A percentile compares a stretch with the other conserved stretches of the same genome.
Evolutionary conservation across 2,113 vertebrate genomes (phyloP).

Genomic region (Pelmatolapia mariae): DNA sequence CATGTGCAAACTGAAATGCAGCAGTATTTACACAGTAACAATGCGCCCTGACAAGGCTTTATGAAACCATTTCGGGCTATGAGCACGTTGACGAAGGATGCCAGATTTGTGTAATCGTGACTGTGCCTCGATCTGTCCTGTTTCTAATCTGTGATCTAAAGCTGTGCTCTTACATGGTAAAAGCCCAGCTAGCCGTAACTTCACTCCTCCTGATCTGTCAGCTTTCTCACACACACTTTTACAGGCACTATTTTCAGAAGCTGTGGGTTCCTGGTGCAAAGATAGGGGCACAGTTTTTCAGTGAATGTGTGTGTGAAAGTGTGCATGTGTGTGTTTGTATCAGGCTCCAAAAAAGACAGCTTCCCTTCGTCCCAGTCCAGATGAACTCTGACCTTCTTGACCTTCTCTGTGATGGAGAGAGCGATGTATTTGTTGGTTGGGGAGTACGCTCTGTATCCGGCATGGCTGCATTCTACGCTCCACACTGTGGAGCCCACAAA

Average conservation of each 20-base stretch:
- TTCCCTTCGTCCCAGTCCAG: background rate
- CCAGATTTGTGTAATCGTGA: background rate
- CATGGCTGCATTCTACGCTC: background rate
- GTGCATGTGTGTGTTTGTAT: background rate
- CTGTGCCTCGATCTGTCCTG: background rate
- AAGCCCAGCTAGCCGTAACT: fast-evolving
- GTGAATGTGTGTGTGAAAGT: background rate
- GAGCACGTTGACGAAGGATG: background rate
- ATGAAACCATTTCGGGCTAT: background rate
- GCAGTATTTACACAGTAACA: background rate
- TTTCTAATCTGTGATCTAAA: background rate
- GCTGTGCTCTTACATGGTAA: background rate
- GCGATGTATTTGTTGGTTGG: background rate
- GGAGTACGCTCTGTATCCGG: background rate
- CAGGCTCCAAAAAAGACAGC: background rate
- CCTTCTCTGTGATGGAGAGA: background rate
- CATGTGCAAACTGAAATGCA: background rate
- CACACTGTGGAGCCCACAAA: background rate
- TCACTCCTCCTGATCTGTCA: background rate
- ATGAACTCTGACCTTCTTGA: background rate
- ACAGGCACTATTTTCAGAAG: background rate
- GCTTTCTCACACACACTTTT: background rate
- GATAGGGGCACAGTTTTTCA: background rate
- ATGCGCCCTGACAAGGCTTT: background rate
- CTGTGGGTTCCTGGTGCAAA: background rate